Conservation (phyloP, 2,797 vertebrate species). For the Cephalopachus bancanus region DNA sequence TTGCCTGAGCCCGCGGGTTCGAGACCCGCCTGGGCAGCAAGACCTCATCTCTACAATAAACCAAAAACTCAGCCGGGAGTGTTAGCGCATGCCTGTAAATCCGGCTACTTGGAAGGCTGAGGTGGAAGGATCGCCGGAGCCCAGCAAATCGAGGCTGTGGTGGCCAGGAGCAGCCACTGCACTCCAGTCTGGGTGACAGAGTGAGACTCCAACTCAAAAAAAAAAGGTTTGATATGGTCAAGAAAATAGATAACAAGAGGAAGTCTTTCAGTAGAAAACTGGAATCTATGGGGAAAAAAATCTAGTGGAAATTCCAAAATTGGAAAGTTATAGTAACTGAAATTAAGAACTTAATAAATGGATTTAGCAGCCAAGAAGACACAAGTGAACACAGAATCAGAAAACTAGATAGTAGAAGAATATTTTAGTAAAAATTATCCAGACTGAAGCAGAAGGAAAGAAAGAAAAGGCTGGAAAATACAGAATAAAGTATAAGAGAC, state of each 20-base stretch:
- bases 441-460: neutral
- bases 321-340: neutral
- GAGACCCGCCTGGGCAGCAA: no score
- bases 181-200: no score
- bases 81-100: no score
- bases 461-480: neutral
- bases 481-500: neutral
- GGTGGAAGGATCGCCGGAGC: no score
- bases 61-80: no score
- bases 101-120: no score
- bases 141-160: no score
- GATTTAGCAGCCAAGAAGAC: conserved; percentile 25
- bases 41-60: no score
- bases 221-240: neutral
- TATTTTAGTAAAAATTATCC: conserved; percentile 25
- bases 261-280: neutral
- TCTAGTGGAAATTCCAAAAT: conserved; percentile 24
- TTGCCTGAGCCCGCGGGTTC: no score
- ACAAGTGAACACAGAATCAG: neutral
- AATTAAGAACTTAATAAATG: neutral
- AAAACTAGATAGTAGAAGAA: neutral
- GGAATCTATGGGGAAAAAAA: conserved; percentile 22
- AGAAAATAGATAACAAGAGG: conserved; percentile 16
- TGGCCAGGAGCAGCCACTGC: no score
- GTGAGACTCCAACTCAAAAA: no score